These are phyloP conservation scores for Chaenogobius annularis DNA, from an alignment of 2,113 vertebrate genomes.

Conservation along the genomic window DNA sequence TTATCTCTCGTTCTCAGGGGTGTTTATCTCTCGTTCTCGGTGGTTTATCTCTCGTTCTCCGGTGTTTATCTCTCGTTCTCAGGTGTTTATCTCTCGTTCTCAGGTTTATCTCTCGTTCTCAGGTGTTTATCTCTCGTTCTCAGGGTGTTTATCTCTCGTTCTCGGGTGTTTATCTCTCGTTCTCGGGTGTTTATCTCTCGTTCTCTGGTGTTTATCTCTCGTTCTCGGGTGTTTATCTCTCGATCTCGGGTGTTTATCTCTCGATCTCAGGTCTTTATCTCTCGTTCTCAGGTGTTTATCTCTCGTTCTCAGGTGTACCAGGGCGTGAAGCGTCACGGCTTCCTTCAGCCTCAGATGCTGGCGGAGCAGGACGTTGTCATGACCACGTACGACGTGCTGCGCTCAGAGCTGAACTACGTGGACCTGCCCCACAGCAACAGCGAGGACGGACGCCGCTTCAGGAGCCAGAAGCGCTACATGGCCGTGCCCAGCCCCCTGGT, in stretches of 20 bases:
- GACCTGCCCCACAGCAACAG: slow-evolving; percentile 98
- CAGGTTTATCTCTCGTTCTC: too few species aligned
- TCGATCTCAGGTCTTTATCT: neutral
- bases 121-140: too few species aligned
- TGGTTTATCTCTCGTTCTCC: too few species aligned
- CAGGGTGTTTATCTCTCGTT: too few species aligned
- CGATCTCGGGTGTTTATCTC: too few species aligned
- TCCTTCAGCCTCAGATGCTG: slow-evolving; percentile 91
- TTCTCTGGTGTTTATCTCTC: too few species aligned
- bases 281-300: neutral
- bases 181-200: too few species aligned
- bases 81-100: too few species aligned
- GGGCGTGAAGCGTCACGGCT: slow-evolving; percentile 97
- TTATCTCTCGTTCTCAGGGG: too few species aligned
- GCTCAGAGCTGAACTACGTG: slow-evolving; percentile 93
- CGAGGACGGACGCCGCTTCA: slow-evolving; percentile 89
- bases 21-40: too few species aligned
- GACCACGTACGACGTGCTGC: slow-evolving; percentile 95
- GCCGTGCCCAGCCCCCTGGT: slow-evolving; percentile 96
- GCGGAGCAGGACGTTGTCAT: slow-evolving; percentile 98
- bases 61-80: too few species aligned
- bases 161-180: too few species aligned
- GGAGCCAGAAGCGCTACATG: slow-evolving; percentile 98
- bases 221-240: neutral
- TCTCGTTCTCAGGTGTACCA: slow-evolving; percentile 86